Evolutionary conservation across 2,888 invertebrate genomes (phyloP).

Genomic region (Eupithecia subfuscata): DNA sequence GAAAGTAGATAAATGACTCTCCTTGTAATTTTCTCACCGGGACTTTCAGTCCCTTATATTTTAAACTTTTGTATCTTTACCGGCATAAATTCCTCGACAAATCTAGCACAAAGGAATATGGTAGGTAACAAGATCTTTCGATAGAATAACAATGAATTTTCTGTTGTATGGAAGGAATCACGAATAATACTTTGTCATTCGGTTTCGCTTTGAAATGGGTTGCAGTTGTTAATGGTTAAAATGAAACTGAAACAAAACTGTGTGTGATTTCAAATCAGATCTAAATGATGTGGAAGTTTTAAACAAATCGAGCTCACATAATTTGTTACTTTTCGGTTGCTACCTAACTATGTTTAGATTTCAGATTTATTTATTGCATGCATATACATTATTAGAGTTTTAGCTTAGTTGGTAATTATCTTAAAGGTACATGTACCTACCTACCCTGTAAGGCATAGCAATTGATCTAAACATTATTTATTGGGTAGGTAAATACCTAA

Average conservation of each 20-base stretch:
- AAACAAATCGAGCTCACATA: background rate
- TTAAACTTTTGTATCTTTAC: conserved; percentile 29
- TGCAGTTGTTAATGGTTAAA: background rate
- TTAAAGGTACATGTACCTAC: too few species aligned
- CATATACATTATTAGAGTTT: too few species aligned
- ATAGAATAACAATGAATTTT: conserved; percentile 10
- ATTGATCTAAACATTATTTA: too few species aligned
- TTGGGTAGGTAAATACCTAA: too few species aligned
- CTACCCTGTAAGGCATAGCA: too few species aligned
- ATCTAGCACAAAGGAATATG: conserved; percentile 30
- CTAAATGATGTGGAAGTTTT: background rate
- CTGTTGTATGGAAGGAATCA: background rate
- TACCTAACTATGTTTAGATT: too few species aligned
- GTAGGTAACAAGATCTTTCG: conserved; percentile 6
- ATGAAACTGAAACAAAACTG: background rate
- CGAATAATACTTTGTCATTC: background rate
- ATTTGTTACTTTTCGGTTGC: background rate
- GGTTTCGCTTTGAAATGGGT: background rate
- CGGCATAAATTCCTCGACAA: conserved; percentile 30
- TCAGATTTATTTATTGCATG: too few species aligned
- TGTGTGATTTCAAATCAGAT: background rate
- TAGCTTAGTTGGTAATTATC: too few species aligned
- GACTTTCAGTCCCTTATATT: conserved; percentile 23
- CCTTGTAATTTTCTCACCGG: conserved; percentile 37
- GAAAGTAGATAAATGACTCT: conserved; percentile 46